phyloP scores from a whole-genome alignment of 2,888 invertebrate genomes.

The Stratiomys singularior region DNA sequence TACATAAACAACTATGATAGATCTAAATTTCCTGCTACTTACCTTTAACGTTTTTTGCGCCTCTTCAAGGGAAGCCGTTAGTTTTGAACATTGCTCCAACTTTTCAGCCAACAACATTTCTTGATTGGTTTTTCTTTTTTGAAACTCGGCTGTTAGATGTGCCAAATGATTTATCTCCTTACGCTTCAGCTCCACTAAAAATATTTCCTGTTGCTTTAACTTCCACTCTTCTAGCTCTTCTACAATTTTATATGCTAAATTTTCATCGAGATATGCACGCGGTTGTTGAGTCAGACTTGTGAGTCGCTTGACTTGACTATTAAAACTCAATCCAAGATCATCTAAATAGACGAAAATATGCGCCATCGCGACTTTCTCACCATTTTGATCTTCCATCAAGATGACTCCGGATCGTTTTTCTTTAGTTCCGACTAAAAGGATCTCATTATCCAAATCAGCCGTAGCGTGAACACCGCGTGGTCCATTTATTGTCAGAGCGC shows the following conservation, averaged over 20 bases:
- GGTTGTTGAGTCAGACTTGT: conserved; percentile 1
- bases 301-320: conserved; percentile 49
- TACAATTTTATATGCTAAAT: conserved; percentile 69
- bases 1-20: no score
- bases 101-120: conserved; percentile 70
- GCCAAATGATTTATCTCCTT: conserved; percentile 71
- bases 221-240: conserved; percentile 81
- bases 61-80: conserved; percentile 70
- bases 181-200: conserved; percentile 70
- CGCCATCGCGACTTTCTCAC: conserved; percentile 53
- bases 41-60: conserved; percentile 51
- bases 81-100: conserved; percentile 71
- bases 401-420: conserved; percentile 51
- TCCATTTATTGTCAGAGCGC: conserved; percentile 52
- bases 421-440: conserved; percentile 50
- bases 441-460: conserved; percentile 53
- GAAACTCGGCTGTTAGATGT: conserved; percentile 70
- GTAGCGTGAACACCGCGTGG: conserved; percentile 51
- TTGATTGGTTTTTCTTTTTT: conserved; percentile 68
- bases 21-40: background rate
- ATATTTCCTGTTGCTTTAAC: conserved; percentile 73
- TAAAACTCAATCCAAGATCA: conserved; percentile 53
- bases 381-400: conserved; percentile 51
- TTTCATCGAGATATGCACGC: conserved; percentile 52
- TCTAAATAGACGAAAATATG: conserved; percentile 53